Base-by-base conservation (phyloP, 2,113 vertebrate genomes). In the Tonatia bakeri region DNA sequence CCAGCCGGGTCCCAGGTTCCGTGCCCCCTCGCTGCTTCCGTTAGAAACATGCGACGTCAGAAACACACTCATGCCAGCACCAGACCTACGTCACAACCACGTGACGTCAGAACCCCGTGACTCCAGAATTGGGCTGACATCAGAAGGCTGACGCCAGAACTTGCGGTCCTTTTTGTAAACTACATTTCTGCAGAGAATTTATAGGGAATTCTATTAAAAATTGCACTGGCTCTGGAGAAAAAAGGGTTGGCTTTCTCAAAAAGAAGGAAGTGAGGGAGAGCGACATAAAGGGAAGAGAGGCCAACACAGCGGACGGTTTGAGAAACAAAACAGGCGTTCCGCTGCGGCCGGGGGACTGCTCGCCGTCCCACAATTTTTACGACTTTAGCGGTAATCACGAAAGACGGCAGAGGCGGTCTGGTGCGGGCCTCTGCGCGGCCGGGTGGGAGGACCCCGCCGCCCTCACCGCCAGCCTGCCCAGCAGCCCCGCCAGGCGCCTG, bases 301-400 rank as follows among this genome's bases (percentile, higher is more conserved):
- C 38, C 72, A 80, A 80, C 22, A 5, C 3, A 59, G 8, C 11
- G 11, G 59, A 22, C 54, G 54, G 59, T 31, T 0, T 15, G 61
- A 3, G 13, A 14, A 13, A 59, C 56, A 4, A 11, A 61, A 4
- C 67, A 12, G 1, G 1, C 2, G 0, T 16, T 3, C 19, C 38
- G 50, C 33, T 72, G 13, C 26, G 33, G 56, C 59, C 11, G 12
- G n/a, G 56, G 50, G 64, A 43, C n/a, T 5, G 59, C 26, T 28
- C 26, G 22, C 15, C 59, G 9, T 26, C 59, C 36, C 9, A 11
- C 56, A 43, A 56, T 56, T 87, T 70, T 59, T 54, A 3, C 15
- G 45, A 20, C 7, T 50, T 70, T 47, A 38, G 45, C 31, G 28
- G n/a, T 38, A 50, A 38, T 17, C 28, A 1, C 47, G 76, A 64